Conservation (phyloP, 2,113 vertebrate genomes). For the Falco punctatus region DNA sequence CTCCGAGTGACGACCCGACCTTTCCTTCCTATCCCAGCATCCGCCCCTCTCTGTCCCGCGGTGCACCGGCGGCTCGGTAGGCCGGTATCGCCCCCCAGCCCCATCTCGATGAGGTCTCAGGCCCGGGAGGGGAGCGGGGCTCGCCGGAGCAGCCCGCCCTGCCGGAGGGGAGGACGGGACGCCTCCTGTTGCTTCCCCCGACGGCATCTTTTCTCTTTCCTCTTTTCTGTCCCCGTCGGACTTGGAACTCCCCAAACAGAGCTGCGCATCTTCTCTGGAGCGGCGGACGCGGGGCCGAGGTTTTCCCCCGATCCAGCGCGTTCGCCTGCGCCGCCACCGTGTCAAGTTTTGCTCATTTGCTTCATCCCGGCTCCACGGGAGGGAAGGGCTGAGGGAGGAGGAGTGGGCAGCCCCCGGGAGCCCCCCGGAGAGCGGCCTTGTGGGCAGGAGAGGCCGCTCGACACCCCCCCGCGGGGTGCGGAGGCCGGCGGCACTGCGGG, state of each 20-base stretch:
- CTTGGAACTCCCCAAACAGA: neutral
- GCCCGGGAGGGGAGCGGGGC: neutral
- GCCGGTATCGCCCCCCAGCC: neutral
- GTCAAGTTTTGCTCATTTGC: neutral
- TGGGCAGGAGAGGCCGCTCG: neutral
- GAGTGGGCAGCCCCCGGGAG: neutral
- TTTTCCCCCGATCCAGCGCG: accelerated
- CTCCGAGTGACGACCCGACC: neutral
- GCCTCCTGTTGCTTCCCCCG: neutral
- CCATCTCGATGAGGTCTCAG: neutral
- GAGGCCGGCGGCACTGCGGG: neutral
- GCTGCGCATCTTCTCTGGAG: neutral
- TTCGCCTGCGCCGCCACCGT: neutral
- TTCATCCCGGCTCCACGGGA: neutral
- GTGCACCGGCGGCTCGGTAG: neutral
- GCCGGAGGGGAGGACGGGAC: neutral
- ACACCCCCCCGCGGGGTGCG: neutral
- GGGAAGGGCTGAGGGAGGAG: neutral
- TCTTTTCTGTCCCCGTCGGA: neutral
- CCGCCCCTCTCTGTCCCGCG: neutral
- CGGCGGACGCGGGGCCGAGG: neutral
- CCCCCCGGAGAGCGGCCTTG: neutral
- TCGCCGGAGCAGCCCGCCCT: neutral
- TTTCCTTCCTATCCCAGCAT: neutral
- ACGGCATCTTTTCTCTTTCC: neutral